A percentile compares a stretch with the other conserved stretches of the same genome.
phyloP scores from a whole-genome alignment of 2,113 vertebrate species.

The Amphilophus citrinellus region DNA sequence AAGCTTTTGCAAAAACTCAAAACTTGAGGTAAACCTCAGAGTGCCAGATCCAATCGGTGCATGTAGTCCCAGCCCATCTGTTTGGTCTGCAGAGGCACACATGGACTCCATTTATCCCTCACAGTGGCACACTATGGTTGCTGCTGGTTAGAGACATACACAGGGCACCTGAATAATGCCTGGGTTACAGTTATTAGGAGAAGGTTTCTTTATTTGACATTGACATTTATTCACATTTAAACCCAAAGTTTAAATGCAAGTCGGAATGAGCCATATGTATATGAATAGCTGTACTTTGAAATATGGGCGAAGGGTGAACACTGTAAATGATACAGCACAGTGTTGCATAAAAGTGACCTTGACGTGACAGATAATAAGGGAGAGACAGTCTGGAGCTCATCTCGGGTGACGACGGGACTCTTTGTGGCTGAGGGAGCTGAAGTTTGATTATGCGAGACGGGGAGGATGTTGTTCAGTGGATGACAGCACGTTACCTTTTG shows the following conservation, averaged over 20 bases:
- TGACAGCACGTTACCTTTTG: neutral
- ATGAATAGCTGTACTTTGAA: neutral
- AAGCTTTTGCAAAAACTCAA: neutral
- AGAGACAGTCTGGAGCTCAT: neutral
- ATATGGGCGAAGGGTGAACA: neutral
- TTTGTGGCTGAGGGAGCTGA: constrained; percentile 21
- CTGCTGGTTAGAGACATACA: neutral
- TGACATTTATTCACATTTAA: neutral
- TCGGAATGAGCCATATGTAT: neutral
- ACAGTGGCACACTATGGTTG: constrained; percentile 6
- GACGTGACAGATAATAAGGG: constrained; percentile 20
- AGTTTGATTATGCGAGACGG: neutral
- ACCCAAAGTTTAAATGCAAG: neutral
- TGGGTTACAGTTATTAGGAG: constrained; percentile 16
- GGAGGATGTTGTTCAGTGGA: neutral
- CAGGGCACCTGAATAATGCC: neutral
- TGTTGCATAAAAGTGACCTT: neutral
- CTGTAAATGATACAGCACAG: neutral
- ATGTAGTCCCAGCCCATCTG: constrained; percentile 42
- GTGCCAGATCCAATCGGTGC: constrained; percentile 26
- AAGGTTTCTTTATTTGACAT: neutral
- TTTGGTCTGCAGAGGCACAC: constrained; percentile 31
- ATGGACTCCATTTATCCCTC: neutral
- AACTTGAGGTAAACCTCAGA: constrained; percentile 17
- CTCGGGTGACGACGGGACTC: constrained; percentile 15